Conservation (phyloP, 1,140 invertebrate genomes). For the Fopius arisanus region DNA sequence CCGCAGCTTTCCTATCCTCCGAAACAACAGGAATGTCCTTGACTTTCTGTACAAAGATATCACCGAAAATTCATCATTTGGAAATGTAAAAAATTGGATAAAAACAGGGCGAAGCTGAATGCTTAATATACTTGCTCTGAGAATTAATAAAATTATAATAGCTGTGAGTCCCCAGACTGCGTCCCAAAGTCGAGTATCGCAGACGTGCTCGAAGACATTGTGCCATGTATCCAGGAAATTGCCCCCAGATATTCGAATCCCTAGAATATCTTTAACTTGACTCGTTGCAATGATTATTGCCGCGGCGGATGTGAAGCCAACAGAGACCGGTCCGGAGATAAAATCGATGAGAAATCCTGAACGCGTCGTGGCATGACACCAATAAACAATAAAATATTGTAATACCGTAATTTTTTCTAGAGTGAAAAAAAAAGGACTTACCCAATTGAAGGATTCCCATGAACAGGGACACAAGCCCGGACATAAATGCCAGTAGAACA, state of each 20-base stretch:
- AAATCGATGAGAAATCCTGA: slow-evolving; percentile 90
- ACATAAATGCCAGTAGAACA: slow-evolving; percentile 81
- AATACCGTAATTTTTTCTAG: no score
- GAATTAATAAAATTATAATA: slow-evolving; percentile 72
- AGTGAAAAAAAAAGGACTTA: no score
- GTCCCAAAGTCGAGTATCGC: slow-evolving; percentile 74
- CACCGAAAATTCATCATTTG: neutral
- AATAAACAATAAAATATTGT: no score
- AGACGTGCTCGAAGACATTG: slow-evolving; percentile 72
- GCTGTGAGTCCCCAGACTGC: slow-evolving; percentile 72
- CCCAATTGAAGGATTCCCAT: slow-evolving; percentile 88
- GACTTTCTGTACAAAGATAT: slow-evolving; percentile 71
- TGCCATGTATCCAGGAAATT: slow-evolving; percentile 73
- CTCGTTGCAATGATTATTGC: slow-evolving; percentile 88
- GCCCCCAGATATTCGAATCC: slow-evolving; percentile 71
- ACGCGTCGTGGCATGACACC: no score
- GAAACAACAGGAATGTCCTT: slow-evolving; percentile 72
- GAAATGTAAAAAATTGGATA: no score
- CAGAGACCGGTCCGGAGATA: slow-evolving; percentile 90
- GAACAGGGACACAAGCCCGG: slow-evolving; percentile 79
- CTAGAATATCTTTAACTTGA: slow-evolving; percentile 83
- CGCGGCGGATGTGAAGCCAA: slow-evolving; percentile 89
- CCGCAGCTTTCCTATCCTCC: slow-evolving; percentile 59
- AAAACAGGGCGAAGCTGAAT: no score
- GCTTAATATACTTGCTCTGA: slow-evolving; percentile 72